Evolutionary conservation across 2,113 vertebrate species (phyloP).

Genomic region (Ascaphus truei): DNA sequence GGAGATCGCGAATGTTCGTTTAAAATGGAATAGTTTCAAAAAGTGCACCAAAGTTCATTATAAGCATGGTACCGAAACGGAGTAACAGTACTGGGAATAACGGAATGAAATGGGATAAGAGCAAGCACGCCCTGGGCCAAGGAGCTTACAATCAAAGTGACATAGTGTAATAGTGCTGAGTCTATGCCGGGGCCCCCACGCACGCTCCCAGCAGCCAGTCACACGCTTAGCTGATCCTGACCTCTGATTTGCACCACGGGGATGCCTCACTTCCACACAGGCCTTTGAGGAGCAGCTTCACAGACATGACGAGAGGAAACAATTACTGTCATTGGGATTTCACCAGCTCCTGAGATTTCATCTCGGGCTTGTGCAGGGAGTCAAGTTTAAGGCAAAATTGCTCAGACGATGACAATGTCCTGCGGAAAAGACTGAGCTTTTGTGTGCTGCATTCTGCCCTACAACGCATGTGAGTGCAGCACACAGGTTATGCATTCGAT

Average conservation of each 20-base stretch:
- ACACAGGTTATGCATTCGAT: too few relatives aligned
- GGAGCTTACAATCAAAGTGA: too few relatives aligned
- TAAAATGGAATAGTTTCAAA: too few relatives aligned
- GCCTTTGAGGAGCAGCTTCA: constrained; percentile 51
- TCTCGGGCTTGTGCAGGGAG: constrained; percentile 47
- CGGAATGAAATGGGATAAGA: too few relatives aligned
- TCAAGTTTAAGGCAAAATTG: constrained; percentile 52
- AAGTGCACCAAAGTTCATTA: too few relatives aligned
- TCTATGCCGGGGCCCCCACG: neutral
- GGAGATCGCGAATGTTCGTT: too few relatives aligned
- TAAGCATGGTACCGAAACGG: too few relatives aligned
- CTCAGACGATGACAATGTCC: constrained; percentile 54
- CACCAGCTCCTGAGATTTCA: constrained; percentile 54
- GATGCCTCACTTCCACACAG: constrained; percentile 53
- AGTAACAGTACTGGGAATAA: too few relatives aligned
- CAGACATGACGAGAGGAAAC: constrained; percentile 56
- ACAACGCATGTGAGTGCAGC: too few relatives aligned
- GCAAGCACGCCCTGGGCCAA: too few relatives aligned
- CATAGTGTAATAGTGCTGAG: too few relatives aligned
- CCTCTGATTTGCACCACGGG: constrained; percentile 43
- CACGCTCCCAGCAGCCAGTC: neutral
- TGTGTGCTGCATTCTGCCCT: constrained; percentile 48
- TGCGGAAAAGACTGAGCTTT: constrained; percentile 55
- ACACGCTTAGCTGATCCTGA: constrained; percentile 49
- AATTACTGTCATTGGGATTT: constrained; percentile 53